Evolutionary conservation across 2,888 invertebrate species (phyloP).

Genomic region (Xestia sexstrigata): DNA sequence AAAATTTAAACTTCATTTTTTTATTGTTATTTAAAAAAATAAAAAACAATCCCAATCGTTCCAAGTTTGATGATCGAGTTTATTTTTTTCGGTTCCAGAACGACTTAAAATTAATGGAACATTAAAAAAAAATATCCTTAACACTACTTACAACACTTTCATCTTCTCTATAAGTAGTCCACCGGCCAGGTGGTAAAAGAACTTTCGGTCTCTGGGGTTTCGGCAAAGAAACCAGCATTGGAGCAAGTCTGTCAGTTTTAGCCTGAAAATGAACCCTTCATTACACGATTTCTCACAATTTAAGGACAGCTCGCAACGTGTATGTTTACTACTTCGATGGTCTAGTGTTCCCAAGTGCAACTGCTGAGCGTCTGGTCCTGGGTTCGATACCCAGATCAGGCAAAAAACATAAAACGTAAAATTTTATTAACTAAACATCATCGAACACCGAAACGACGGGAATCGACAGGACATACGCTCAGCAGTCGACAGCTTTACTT

Average conservation of each 20-base stretch:
- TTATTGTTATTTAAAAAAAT: no score
- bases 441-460: background rate
- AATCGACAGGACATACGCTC: background rate
- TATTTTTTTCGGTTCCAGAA: no score
- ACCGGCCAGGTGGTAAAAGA: constrained; percentile 91
- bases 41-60: no score
- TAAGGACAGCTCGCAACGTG: background rate
- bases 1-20: no score
- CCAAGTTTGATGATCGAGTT: no score
- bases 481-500: background rate
- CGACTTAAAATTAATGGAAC: no score
- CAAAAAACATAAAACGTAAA: no score
- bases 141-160: constrained; percentile 90
- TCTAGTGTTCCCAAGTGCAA: background rate
- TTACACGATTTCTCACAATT: background rate
- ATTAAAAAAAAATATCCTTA: background rate
- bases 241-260: constrained; percentile 90
- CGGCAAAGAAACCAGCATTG: constrained; percentile 87
- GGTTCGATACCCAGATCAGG: background rate
- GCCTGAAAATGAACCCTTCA: constrained; percentile 78
- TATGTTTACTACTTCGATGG: background rate
- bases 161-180: constrained; percentile 92
- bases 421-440: background rate
- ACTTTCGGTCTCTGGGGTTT: constrained; percentile 85
- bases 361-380: background rate